Evolutionary conservation across 64 coral and sea anemone species (phyloP).

Genomic region (Stylophora pistillata): DNA sequence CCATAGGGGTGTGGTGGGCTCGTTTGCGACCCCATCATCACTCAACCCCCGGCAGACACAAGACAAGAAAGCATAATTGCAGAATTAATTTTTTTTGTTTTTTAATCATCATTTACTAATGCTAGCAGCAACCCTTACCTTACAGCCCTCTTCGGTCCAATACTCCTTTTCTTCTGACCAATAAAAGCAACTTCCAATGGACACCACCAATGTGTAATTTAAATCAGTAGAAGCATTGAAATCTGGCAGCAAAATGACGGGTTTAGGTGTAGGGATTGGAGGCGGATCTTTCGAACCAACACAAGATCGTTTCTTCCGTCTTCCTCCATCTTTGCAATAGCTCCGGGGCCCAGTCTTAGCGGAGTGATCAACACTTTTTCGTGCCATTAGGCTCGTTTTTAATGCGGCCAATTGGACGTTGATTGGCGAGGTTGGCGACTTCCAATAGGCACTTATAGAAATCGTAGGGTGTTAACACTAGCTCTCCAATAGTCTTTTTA

Average conservation of each 20-base stretch:
- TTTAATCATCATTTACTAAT: neutral
- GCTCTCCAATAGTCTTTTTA: too few relatives aligned
- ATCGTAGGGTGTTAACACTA: too few relatives aligned
- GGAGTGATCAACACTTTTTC: too few relatives aligned
- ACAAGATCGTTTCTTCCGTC: slow-evolving; percentile 68
- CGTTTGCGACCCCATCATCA: too few relatives aligned
- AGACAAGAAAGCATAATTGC: too few relatives aligned
- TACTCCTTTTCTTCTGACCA: slow-evolving; percentile 45
- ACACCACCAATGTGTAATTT: slow-evolving; percentile 56
- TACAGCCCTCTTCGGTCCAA: slow-evolving; percentile 75
- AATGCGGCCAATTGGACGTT: too few relatives aligned
- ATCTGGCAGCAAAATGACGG: neutral
- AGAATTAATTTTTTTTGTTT: too few relatives aligned
- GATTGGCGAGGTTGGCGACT: too few relatives aligned
- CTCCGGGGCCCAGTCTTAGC: too few relatives aligned
- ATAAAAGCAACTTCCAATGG: slow-evolving; percentile 61
- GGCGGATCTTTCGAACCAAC: slow-evolving; percentile 60
- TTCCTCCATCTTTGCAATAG: neutral
- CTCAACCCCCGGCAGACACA: too few relatives aligned
- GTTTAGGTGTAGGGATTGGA: slow-evolving; percentile 18
- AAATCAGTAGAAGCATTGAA: slow-evolving; percentile 56
- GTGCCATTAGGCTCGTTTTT: too few relatives aligned
- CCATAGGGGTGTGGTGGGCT: neutral
- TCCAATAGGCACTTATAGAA: too few relatives aligned
- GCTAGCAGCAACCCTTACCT: slow-evolving; percentile 27